Base-by-base conservation (phyloP, 2,888 invertebrate species). In the Argyresthia albistria region DNA sequence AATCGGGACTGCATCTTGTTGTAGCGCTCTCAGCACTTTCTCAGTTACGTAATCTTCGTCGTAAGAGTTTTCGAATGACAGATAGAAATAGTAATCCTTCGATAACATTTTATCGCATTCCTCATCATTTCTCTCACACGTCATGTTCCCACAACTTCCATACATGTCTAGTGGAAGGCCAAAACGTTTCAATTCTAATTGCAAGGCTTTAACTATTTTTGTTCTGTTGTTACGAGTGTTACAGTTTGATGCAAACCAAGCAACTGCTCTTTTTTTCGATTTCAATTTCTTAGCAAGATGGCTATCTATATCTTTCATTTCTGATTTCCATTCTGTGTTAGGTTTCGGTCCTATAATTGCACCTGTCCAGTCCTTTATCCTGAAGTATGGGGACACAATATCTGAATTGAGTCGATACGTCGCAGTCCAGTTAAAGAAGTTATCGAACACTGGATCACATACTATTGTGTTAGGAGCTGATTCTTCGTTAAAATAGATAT, bases 21-120 rank as follows among this genome's bases (percentile, higher is more conserved):
- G 86, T 54, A 89, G 59, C 12, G 89, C 80, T 46, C 87, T 88
- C 65, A 91, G 90, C 59, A 93, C 76, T 67, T 94, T 94, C 66
- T 86, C 86, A 0, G 86, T 82, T 2, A 84, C 78, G 47, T 84
- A 86, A 59, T 86, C 86, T 50, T 79, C 80, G 61, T 91, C 91
- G 59, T 92, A 89, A 1, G 93, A 91, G 70, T 94, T 94, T 74
- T 94, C 94, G 63, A 94, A 91, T 0, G 90, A 79, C 57, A 94
- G 70, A 65, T 94, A 94, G 66, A 94, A 94, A 66, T 90, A 93
- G 71, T 94, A 94, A 54, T 92, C 84, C 11, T 70, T 76, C 56
- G 89, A 84, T 46, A 89, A 55, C 59, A 76, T 67, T 35, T 54
- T 57, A 51, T 73, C 64, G 54, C 87, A 88, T 14, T 63, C 64